phyloP scores from a whole-genome alignment of 1,140 invertebrate species.

The Drosophila yakuba region DNA sequence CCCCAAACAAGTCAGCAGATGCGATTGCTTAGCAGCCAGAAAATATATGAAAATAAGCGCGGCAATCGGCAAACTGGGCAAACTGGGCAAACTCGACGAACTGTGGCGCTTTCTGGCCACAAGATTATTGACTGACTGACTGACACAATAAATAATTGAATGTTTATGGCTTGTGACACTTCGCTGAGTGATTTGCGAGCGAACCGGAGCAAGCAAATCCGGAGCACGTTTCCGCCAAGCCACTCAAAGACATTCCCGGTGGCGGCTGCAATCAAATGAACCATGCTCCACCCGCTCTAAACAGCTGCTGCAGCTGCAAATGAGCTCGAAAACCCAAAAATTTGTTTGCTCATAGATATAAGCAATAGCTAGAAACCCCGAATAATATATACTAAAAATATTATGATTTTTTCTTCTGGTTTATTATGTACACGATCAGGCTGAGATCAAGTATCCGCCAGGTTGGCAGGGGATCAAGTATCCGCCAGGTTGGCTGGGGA shows the following conservation, averaged over 20 bases:
- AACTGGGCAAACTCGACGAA: slow-evolving; percentile 7
- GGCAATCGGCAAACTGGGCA: slow-evolving; percentile 20
- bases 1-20: slow-evolving; percentile 29
- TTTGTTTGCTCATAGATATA: neutral
- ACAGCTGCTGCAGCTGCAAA: slow-evolving; percentile 35
- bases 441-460: slow-evolving; percentile 31
- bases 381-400: neutral
- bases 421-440: slow-evolving; percentile 39
- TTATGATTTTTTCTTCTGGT: slow-evolving; percentile 18
- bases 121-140: slow-evolving; percentile 45
- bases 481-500: slow-evolving; percentile 14
- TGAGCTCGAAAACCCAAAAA: slow-evolving; percentile 7
- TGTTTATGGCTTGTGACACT: slow-evolving; percentile 15
- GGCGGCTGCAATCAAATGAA: slow-evolving; percentile 30
- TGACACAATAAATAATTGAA: slow-evolving; percentile 33
- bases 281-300: neutral
- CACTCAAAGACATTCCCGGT: slow-evolving; percentile 42
- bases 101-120: slow-evolving; percentile 11
- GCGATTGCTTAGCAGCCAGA: slow-evolving; percentile 42
- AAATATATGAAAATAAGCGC: slow-evolving; percentile 16
- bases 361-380: neutral
- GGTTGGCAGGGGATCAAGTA: slow-evolving; percentile 26
- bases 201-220: slow-evolving; percentile 30
- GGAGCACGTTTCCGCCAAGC: slow-evolving; percentile 36
- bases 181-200: slow-evolving; percentile 19